These are phyloP conservation scores for Drosophila atripex DNA, from an alignment of 2,888 invertebrate species.

Conservation along the genomic window DNA sequence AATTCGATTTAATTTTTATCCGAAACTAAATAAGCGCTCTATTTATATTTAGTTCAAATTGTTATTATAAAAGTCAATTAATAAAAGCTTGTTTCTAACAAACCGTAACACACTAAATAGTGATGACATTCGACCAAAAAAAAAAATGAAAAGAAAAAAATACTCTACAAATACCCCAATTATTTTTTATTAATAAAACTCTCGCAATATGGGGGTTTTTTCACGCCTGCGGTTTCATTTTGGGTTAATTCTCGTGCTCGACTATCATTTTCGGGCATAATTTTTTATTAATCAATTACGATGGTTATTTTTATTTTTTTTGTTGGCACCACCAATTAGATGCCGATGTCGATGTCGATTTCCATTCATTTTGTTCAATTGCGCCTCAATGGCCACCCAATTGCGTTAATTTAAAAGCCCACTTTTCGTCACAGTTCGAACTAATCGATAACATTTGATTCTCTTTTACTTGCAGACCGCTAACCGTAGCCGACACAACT, in stretches of 20 bases:
- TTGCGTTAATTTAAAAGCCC: constrained; percentile 41
- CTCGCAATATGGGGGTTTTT: constrained; percentile 16
- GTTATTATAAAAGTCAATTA: no score
- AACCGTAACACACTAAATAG: background rate
- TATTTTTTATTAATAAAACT: constrained; percentile 33
- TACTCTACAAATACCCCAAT: constrained; percentile 19
- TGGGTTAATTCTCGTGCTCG: constrained; percentile 35
- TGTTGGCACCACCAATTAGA: constrained; percentile 37
- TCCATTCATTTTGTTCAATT: constrained; percentile 62
- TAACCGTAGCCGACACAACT: constrained; percentile 53
- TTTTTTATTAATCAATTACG: constrained; percentile 66
- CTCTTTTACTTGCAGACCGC: constrained; percentile 68
- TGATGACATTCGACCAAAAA: constrained; percentile 2
- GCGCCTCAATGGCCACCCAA: constrained; percentile 61
- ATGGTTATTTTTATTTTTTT: constrained; percentile 20
- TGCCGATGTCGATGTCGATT: constrained; percentile 22
- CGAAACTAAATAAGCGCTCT: background rate
- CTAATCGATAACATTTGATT: constrained; percentile 14
- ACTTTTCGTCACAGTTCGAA: constrained; percentile 5
- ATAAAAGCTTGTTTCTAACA: background rate
- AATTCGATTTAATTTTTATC: background rate
- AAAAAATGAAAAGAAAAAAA: background rate
- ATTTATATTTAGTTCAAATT: no score
- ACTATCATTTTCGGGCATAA: constrained; percentile 57
- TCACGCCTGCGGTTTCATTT: no score